These are phyloP conservation scores for Empis livida DNA, from an alignment of 2,888 invertebrate species.

Conservation along the genomic window DNA sequence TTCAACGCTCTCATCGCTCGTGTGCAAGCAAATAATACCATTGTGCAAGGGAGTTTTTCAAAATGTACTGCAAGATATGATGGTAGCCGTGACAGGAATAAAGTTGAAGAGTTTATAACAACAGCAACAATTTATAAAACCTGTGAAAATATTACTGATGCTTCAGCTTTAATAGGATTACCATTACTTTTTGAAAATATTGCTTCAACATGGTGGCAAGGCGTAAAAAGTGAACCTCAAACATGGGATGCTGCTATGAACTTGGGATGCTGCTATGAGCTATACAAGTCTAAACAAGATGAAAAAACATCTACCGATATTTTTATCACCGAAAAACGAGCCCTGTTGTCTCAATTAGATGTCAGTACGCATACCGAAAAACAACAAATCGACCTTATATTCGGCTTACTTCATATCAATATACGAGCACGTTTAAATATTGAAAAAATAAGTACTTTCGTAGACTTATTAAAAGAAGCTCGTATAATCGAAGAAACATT, in stretches of 20 bases:
- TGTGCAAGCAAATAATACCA: background rate
- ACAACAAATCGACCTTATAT: background rate
- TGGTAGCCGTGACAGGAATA: background rate
- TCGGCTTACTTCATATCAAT: background rate
- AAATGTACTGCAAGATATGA: background rate
- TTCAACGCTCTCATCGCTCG: background rate
- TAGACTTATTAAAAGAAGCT: background rate
- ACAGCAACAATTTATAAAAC: background rate
- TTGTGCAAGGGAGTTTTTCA: background rate
- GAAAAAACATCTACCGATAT: background rate
- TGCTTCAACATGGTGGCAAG: constrained; percentile 1
- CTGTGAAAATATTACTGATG: background rate
- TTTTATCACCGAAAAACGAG: background rate
- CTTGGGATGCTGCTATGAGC: background rate
- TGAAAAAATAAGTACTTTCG: background rate
- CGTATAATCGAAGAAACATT: background rate
- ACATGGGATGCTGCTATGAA: background rate
- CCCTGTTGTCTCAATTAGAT: background rate
- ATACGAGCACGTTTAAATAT: background rate
- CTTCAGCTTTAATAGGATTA: background rate
- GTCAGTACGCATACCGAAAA: background rate
- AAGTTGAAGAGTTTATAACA: background rate
- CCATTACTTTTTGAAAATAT: background rate
- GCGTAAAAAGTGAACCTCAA: background rate
- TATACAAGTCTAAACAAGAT: background rate